These are phyloP conservation scores for Glareola pratincola DNA, from an alignment of 2,113 vertebrate species.

Conservation along the genomic window DNA sequence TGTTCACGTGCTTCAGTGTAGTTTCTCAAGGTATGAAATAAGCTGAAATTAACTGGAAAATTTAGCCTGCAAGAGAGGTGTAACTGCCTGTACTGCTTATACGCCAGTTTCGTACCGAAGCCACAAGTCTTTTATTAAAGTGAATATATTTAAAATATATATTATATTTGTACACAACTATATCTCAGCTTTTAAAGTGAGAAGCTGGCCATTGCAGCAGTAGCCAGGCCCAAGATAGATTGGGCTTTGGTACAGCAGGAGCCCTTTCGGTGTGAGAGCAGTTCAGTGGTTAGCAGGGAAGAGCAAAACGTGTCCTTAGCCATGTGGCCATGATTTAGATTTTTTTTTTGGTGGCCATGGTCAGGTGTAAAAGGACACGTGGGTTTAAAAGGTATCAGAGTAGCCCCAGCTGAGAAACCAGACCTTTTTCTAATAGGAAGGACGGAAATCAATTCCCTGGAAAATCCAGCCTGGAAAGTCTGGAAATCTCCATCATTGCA, in stretches of 20 bases:
- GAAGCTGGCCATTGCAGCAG: background rate
- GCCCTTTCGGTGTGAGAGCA: background rate
- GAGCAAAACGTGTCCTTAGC: fast-evolving
- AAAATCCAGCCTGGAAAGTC: background rate
- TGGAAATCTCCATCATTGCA: background rate
- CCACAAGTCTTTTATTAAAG: background rate
- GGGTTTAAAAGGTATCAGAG: background rate
- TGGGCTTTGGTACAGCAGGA: background rate
- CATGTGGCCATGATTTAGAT: background rate
- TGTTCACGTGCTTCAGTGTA: background rate
- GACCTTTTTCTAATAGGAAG: background rate
- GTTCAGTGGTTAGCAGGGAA: background rate
- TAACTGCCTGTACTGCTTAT: background rate
- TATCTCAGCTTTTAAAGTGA: background rate
- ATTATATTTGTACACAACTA: background rate
- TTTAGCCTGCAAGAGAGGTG: background rate
- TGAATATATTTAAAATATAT: background rate
- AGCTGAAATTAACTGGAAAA: background rate
- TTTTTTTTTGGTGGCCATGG: background rate
- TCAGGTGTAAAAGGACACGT: background rate
- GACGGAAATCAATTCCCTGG: background rate
- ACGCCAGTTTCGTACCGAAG: background rate
- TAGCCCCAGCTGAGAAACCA: background rate
- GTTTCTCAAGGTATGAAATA: background rate
- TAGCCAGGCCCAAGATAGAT: background rate